Percentiles rank a stretch among this genome's conserved stretches.
Conservation (phyloP, 2,888 invertebrate species). For the Tortrix viridana region DNA sequence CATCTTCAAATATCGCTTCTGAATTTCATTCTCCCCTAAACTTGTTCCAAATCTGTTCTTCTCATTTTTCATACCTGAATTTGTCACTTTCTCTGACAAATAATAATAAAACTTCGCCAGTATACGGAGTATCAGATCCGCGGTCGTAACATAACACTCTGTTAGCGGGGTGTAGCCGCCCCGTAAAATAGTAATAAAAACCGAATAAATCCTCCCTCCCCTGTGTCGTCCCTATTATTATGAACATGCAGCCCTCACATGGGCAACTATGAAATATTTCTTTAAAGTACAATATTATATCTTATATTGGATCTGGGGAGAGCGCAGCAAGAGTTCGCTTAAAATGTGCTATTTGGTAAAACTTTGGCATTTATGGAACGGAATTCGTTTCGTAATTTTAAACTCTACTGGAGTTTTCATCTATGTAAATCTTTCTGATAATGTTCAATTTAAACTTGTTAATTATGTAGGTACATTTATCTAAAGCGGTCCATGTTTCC, state of each 20-base stretch:
- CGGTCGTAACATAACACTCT: constrained; percentile 63
- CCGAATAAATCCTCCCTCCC: constrained; percentile 75
- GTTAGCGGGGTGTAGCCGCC: constrained; percentile 58
- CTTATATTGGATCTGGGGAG: constrained; percentile 31
- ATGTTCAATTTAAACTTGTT: too few relatives aligned
- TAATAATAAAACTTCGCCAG: constrained; percentile 36
- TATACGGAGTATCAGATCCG: constrained; percentile 37
- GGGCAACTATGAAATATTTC: constrained; percentile 74
- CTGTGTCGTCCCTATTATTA: constrained; percentile 68
- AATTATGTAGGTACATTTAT: too few relatives aligned
- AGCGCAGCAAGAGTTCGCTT: constrained; percentile 21
- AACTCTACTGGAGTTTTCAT: too few relatives aligned
- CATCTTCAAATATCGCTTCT: not conserved
- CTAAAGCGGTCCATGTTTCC: too few relatives aligned
- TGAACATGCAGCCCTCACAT: constrained; percentile 58
- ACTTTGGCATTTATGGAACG: too few relatives aligned
- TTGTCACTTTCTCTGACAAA: constrained; percentile 37
- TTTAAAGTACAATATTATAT: constrained; percentile 41
- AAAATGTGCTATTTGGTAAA: constrained; percentile 7
- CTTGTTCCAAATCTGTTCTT: constrained; percentile 19
- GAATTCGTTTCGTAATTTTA: too few relatives aligned
- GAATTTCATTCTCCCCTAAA: constrained; percentile 6
- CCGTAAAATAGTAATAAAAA: constrained; percentile 83
- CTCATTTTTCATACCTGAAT: constrained; percentile 35
- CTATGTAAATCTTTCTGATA: too few relatives aligned